phyloP scores from a whole-genome alignment of 30 jellyfish, hydroid and myxozoan genomes.

The Hydra vulgaris region DNA sequence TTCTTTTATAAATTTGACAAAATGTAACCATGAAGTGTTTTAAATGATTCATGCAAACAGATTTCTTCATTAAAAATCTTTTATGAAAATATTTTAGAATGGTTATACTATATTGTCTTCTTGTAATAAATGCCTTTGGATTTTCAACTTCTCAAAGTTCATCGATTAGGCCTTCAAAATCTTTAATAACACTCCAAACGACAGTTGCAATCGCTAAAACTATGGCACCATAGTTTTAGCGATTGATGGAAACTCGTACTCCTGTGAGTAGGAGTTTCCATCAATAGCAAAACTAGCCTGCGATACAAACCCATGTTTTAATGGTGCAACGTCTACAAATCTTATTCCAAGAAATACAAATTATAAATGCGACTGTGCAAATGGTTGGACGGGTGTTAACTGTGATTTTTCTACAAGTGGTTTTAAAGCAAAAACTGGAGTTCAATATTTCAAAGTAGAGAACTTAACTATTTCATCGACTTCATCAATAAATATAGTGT shows the following conservation, averaged over 20 bases:
- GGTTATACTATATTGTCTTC: not conserved
- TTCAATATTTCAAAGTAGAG: not conserved
- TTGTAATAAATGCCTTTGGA: not conserved
- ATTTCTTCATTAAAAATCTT: not conserved
- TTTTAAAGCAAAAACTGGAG: not conserved
- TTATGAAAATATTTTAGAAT: not conserved
- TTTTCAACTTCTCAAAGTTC: not conserved
- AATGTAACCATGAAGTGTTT: too few relatives aligned
- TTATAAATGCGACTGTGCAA: not conserved
- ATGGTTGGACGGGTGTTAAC: slow-evolving; percentile 2
- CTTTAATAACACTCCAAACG: not conserved
- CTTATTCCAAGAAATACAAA: not conserved
- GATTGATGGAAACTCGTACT: not conserved
- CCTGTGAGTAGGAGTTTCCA: not conserved
- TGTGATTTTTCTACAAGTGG: not conserved
- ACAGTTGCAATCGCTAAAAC: not conserved
- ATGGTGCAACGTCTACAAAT: not conserved
- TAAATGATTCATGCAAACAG: too few relatives aligned
- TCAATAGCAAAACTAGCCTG: not conserved
- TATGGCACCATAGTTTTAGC: not conserved
- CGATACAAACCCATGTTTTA: not conserved
- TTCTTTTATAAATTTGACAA: too few relatives aligned
- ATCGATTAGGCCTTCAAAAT: not conserved
- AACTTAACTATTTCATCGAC: not conserved
- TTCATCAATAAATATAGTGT: not conserved